Evolutionary conservation across 2,113 vertebrate species (phyloP).

Genomic region (Carollia perspicillata): DNA sequence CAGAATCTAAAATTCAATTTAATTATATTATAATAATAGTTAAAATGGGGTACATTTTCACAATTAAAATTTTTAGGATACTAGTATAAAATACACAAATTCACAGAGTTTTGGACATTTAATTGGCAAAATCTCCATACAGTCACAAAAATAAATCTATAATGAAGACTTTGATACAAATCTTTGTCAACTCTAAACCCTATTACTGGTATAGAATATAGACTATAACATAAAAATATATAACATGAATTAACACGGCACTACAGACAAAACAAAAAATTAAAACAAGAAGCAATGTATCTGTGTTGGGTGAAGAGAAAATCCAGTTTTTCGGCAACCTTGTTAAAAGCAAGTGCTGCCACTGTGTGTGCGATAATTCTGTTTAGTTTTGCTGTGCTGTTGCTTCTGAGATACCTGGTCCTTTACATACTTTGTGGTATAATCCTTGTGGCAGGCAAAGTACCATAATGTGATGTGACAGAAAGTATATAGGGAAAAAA

Average conservation of each 20-base stretch:
- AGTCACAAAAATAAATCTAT: not conserved
- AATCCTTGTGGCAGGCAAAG: not conserved
- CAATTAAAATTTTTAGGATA: not conserved
- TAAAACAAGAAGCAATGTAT: not conserved
- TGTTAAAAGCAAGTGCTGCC: constrained; percentile 62
- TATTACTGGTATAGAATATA: not conserved
- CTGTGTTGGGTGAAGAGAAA: constrained; percentile 1
- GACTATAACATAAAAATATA: not conserved
- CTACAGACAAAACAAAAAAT: not conserved
- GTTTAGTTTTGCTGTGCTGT: constrained; percentile 46
- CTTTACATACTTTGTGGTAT: not conserved
- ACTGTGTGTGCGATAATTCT: not conserved
- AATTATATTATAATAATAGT: not conserved
- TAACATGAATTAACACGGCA: not conserved
- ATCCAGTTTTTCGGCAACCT: not conserved
- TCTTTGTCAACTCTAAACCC: not conserved
- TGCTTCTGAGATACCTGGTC: constrained; percentile 20
- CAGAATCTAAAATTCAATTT: not conserved
- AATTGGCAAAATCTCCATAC: not conserved
- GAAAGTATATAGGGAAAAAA: constrained; percentile 65
- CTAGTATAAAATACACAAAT: not conserved
- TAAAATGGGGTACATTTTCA: not conserved
- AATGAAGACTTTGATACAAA: not conserved
- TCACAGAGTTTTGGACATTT: not conserved
- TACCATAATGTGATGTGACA: constrained; percentile 70